A percentile compares a stretch with the other conserved stretches of the same genome.
Evolutionary conservation across 2,113 vertebrate species (phyloP).

Genomic region (Chionomys nivalis): DNA sequence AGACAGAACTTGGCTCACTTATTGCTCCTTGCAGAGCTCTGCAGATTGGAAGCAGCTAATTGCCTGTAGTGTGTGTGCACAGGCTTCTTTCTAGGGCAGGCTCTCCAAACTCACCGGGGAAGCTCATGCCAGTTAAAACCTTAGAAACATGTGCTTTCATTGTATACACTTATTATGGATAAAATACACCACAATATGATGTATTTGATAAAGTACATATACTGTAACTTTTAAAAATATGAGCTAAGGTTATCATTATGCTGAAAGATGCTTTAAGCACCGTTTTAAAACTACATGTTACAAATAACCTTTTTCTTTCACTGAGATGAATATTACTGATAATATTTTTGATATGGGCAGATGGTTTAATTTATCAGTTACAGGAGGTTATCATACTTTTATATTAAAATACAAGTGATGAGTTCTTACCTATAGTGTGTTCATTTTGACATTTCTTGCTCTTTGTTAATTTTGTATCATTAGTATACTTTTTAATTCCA

Average conservation of each 20-base stretch:
- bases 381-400: constrained; percentile 30
- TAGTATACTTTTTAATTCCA: neutral
- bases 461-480: constrained; percentile 2
- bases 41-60: constrained; percentile 51
- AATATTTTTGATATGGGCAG: constrained; percentile 36
- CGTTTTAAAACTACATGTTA: neutral
- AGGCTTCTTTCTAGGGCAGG: neutral
- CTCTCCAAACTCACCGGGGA: neutral
- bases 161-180: neutral
- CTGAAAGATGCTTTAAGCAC: neutral
- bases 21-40: neutral
- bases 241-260: neutral
- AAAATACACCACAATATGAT: neutral
- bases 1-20: constrained; percentile 48
- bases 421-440: neutral
- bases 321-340: constrained; percentile 28
- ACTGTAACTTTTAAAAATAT: neutral
- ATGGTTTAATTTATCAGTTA: constrained; percentile 29
- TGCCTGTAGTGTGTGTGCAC: neutral
- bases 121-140: neutral
- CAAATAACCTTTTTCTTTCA: constrained; percentile 2
- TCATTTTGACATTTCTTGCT: constrained; percentile 45
- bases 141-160: neutral
- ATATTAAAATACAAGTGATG: neutral
- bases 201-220: neutral